Evolutionary conservation across 1,140 invertebrate species (phyloP), one percentile per base, ranked within the genome.

Genomic region (Ridgeia piscesae): DNA sequence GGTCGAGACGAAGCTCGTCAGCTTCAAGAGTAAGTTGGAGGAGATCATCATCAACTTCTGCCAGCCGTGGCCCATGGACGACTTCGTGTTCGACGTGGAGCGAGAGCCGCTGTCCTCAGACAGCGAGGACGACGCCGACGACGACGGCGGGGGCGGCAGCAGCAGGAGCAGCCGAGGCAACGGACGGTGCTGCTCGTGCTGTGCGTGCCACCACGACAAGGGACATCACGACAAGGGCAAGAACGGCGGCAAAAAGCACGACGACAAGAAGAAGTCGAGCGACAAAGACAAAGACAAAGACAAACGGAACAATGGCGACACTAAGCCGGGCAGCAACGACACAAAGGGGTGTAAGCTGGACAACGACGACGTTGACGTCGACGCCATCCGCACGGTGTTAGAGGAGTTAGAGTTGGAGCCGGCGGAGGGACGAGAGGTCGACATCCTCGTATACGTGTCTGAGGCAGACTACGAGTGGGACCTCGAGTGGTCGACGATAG

Each of bases 21-120:
- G 94, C 91, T 95, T 95, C 91, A 92, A 92, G 88, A 93, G 93
- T 31, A 92, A 94, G 89, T 92, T 95, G 50, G 92, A 94, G 31
- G 77, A 91, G 14, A 92, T 93, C 27, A 93, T 95, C 31, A 93
- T 93, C 88, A 91, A 91, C 6, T 94, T 93, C 91, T 92, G 35
- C 9, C 95, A 95, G 91, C 91, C 88, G 6, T 95, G 94, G 94
- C 93, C 94, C 0, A 92, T 95, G 9, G 90, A 88, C n/a, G 95
- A 95, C 91, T 93, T 95, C 21, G 89, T 89, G 31, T 92, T 92
- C 88, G 88, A 77, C n/a, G 88, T 92, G 31, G 92, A 48, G 48
- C 33, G 33, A 21, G 42, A 91, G 31, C 42, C 91, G 31, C 33
- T 42, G 33, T 42, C 35, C 6, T 34, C 42, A 14, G 48, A 58